A percentile compares a stretch with the other conserved stretches of the same genome.
Conservation (phyloP, 2,888 invertebrate genomes). For the Aphelenchoides bicaudatus region DNA sequence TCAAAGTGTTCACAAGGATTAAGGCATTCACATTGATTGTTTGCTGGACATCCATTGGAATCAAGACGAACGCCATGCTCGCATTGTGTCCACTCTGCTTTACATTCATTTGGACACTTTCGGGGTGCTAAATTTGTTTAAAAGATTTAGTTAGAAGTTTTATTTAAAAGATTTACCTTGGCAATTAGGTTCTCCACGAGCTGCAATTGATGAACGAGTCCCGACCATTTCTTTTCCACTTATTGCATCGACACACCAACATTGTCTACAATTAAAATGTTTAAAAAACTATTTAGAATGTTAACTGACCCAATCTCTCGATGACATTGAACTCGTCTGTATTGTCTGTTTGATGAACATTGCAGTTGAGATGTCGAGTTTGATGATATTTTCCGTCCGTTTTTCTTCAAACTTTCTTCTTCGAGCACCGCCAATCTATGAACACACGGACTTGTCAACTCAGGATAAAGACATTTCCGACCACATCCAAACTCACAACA, state of each 20-base stretch:
- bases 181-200: constrained; percentile 27
- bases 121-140: constrained; percentile 30
- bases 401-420: constrained; percentile 20
- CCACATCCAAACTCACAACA: constrained; percentile 47
- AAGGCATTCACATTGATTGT: constrained; percentile 41
- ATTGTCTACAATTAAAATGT: constrained; percentile 18
- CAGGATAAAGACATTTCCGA: constrained; percentile 32
- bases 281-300: not conserved
- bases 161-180: constrained; percentile 23
- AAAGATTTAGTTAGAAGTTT: not conserved
- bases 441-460: constrained; percentile 31
- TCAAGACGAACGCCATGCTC: constrained; percentile 39
- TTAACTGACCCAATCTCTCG: not conserved
- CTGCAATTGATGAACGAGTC: constrained; percentile 26
- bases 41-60: constrained; percentile 38
- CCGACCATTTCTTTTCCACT: constrained; percentile 35
- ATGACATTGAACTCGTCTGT: constrained; percentile 47
- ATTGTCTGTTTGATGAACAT: constrained; percentile 45
- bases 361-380: constrained; percentile 31
- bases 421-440: constrained; percentile 28
- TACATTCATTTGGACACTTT: constrained; percentile 31
- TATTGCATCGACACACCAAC: constrained; percentile 41
- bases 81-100: constrained; percentile 24
- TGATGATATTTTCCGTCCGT: not conserved
- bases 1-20: constrained; percentile 41